Evolutionary conservation across 2,888 invertebrate species (phyloP).

Genomic region (Tethea ocularis): DNA sequence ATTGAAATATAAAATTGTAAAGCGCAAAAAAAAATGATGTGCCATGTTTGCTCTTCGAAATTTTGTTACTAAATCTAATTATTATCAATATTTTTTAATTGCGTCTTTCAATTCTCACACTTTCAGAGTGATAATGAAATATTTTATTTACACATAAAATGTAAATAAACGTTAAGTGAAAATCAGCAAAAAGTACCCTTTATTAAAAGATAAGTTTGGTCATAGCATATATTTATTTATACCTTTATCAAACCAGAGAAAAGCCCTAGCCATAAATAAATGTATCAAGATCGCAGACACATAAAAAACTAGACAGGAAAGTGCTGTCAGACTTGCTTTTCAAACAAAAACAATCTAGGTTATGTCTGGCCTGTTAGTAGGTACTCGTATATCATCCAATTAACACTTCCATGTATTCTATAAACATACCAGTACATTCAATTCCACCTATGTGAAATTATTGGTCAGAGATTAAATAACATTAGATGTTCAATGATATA

Average conservation of each 20-base stretch:
- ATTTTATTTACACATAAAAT: too few species aligned
- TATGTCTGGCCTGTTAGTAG: constrained; percentile 20
- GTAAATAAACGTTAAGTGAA: too few species aligned
- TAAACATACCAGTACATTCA: constrained; percentile 15
- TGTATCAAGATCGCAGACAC: constrained; percentile 23
- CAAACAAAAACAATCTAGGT: constrained; percentile 29
- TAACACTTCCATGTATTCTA: constrained; percentile 41
- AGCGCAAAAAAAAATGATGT: too few species aligned
- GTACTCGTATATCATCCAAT: constrained; percentile 43
- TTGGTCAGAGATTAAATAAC: background rate
- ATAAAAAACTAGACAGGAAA: constrained; percentile 35
- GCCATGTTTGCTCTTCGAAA: too few species aligned
- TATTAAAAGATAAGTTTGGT: background rate
- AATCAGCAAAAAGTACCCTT: too few species aligned
- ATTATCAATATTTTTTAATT: too few species aligned
- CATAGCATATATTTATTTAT: constrained; percentile 16
- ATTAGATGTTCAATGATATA: too few species aligned
- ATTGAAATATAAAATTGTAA: too few species aligned
- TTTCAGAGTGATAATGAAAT: too few species aligned
- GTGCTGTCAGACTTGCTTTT: constrained; percentile 27
- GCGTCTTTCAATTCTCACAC: too few species aligned
- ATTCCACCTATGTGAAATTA: background rate
- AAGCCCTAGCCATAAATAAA: constrained; percentile 7
- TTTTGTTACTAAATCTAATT: too few species aligned
- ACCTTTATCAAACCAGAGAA: constrained; percentile 11